Base-by-base conservation (phyloP, 2,888 invertebrate species). In the Allolobophora icterica region DNA sequence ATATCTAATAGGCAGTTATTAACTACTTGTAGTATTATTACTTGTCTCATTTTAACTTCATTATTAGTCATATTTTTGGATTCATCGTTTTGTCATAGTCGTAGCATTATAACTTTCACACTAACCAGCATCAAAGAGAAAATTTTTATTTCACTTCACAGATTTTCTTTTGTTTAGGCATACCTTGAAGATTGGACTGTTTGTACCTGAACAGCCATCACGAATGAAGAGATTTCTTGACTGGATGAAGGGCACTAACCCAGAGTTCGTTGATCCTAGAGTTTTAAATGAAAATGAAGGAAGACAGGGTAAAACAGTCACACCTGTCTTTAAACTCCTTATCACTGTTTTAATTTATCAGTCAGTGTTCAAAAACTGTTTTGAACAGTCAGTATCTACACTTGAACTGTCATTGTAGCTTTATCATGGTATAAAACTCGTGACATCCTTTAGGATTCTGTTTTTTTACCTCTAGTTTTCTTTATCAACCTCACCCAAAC, bases 201-300 rank as follows among this genome's bases (percentile, higher is more conserved):
- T 98, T 94, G 97, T 97, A 89, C 99, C 99, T 0, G 97, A 97
- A 94, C 97, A 98, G 0, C 97, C 98, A 38, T 97, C 98, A 0
- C 94, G 96, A 92, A 95, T 98, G 52, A 97, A 96, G 96, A 97
- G 96, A 94, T 96, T 98, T 94, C 96, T 97, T n/a, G 96, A 97
- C 21, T 98, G 98, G 98, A 94, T 98, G 91, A 97, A 97, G 19
- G 97, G 98, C 0, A 96, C 97, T 93, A 96, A 97, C 92, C 98
- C 99, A 0, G 99, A 99, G 95, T 96, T 98, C 93, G 97, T 98
- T 91, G 98, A 99, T 95, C 97, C 98, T 0, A 97, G 97, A 94
- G 97, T 98, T 94, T 96, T 99, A 87, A 97, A 98, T 1, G 97
- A 97, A 91, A 97, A 97, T 84, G 97, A 97, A 93, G 98, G 98